A percentile compares a stretch with the other conserved stretches of the same genome.
phyloP scores from a whole-genome alignment of 2,113 vertebrate genomes.

The Hemiprocne comata region DNA sequence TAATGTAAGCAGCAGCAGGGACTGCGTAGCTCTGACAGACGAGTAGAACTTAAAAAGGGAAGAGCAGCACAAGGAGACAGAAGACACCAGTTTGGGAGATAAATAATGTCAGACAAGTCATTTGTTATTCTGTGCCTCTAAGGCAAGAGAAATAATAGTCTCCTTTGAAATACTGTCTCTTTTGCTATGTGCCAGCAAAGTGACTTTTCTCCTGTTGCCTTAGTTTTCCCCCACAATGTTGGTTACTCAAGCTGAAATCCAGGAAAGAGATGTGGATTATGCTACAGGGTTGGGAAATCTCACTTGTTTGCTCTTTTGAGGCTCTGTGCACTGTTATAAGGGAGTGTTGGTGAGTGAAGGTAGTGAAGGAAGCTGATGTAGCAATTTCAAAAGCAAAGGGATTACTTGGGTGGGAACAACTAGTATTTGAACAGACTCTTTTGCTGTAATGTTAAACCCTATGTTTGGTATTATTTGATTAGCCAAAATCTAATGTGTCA shows the following conservation, averaged over 20 bases:
- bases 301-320: fast-evolving
- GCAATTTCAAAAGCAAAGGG: not conserved
- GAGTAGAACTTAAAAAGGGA: not conserved
- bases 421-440: not conserved
- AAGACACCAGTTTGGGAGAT: not conserved
- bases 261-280: not conserved
- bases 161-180: not conserved
- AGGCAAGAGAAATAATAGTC: not conserved
- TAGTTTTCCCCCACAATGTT: not conserved
- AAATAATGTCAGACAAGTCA: not conserved
- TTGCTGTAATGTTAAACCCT: not conserved
- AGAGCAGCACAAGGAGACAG: not conserved
- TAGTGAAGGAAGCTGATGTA: not conserved
- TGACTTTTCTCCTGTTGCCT: not conserved
- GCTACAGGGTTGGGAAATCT: not conserved
- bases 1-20: not conserved
- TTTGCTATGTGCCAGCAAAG: not conserved
- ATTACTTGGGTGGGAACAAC: not conserved
- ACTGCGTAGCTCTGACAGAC: not conserved
- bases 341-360: not conserved
- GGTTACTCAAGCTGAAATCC: not conserved
- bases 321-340: not conserved
- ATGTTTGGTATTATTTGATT: not conserved
- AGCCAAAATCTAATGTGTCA: not conserved
- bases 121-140: not conserved